Base-by-base conservation (phyloP, 2,797 vertebrate genomes). In the Halcyon smyrnensis region DNA sequence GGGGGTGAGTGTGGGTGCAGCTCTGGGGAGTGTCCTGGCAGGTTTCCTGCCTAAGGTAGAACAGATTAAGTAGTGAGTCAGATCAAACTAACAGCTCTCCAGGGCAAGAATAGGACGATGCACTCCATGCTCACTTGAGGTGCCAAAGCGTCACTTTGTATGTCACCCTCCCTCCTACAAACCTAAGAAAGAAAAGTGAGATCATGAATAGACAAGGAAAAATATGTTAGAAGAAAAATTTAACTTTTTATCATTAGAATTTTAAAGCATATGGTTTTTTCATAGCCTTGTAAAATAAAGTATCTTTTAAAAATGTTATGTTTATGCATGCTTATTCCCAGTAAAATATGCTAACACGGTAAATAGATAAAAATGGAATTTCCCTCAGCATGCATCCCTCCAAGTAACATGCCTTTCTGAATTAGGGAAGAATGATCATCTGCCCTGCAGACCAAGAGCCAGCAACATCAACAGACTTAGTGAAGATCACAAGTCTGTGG, bases 21-120 rank as follows among this genome's bases (percentile, higher is more conserved):
- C 67, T 37, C 91, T 86, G 65, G 70, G 82, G 87, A 97, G 80
- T 95, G 92, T 54, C 39, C 73, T 94, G 84, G 84, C 87, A 91
- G 56, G 36, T 57, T 96, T 89, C 50, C 69, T 62, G 85, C 43
- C 77, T 86, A 73, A 91, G 32, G 73, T 62, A 56, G n/a, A 50
- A 21, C 46, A 67, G 53, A 84, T 91, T 91, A 74, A 51, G 51
- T 67, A 59, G 46, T 96, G 95, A 96, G 51, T 97, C 95, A 97
- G 37, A 65, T 68, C 28, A 86, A 76, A 65, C 25, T 63, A 87
- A 84, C 19, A 87, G 43, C 74, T 93, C 71, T 89, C 43, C 28
- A 50, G 74, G 79, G 79, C 54, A 80, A 75, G 71, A 45, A 70
- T 19, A 94, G n/a, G 39, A 86, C 6, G 0, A 36, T 24, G 21